These are phyloP conservation scores for Hypena proboscidalis DNA, from an alignment of 2,888 invertebrate species.

Conservation along the genomic window DNA sequence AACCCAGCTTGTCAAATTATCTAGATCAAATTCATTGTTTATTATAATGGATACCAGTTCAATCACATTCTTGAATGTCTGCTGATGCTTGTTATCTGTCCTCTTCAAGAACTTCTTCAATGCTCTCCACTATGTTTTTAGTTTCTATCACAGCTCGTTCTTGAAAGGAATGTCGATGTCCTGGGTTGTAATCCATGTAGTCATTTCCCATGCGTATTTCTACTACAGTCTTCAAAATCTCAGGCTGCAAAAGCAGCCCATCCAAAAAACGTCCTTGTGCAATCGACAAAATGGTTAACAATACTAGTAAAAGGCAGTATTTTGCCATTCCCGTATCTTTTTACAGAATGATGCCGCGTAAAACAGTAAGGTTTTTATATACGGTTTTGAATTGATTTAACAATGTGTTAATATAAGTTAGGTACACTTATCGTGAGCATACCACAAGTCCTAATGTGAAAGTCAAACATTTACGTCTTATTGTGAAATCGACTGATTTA, in stretches of 20 bases:
- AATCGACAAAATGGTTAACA: conserved; percentile 45
- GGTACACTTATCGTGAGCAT: conserved; percentile 17
- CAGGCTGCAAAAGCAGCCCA: conserved; percentile 63
- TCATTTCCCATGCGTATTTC: conserved; percentile 60
- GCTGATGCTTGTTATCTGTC: background rate
- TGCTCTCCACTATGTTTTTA: conserved; percentile 8
- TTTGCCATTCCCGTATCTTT: conserved; percentile 55
- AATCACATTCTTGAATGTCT: background rate
- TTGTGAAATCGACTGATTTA: no score
- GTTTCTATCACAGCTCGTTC: conserved; percentile 19
- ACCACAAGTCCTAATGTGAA: conserved; percentile 15
- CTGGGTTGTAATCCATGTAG: conserved; percentile 66
- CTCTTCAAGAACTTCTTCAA: background rate
- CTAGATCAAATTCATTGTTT: background rate
- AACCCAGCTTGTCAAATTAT: no score
- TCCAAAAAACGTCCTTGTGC: conserved; percentile 46
- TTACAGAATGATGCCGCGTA: conserved; percentile 26
- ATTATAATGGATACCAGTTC: background rate
- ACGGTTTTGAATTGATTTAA: conserved; percentile 17
- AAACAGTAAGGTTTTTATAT: conserved; percentile 39
- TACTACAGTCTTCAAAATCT: conserved; percentile 57
- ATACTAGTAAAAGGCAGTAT: conserved; percentile 45
- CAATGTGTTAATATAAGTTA: conserved; percentile 28
- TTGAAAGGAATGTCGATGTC: conserved; percentile 37
- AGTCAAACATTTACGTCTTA: conserved; percentile 26